Evolutionary conservation across 2,113 vertebrate genomes (phyloP).

Genomic region (Oryzias woworae): DNA sequence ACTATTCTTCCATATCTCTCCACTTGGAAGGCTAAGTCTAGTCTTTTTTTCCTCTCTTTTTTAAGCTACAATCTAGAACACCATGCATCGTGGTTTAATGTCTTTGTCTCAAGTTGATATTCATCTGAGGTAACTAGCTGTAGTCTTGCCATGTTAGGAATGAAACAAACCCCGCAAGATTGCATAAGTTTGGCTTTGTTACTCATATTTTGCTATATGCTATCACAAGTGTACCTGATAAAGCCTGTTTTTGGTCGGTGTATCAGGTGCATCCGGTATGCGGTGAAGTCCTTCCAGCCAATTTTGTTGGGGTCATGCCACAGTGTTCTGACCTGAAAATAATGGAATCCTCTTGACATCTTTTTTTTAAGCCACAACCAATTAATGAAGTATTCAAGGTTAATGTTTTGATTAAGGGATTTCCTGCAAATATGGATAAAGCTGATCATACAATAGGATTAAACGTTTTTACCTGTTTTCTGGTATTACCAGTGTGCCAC

Average conservation of each 20-base stretch:
- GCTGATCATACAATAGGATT: not conserved
- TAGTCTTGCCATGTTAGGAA: constrained; percentile 23
- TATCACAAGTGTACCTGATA: constrained; percentile 81
- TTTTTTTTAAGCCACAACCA: not conserved
- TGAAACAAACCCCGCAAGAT: constrained; percentile 9
- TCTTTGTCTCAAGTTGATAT: constrained; percentile 13
- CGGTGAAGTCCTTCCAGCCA: constrained; percentile 95
- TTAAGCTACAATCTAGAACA: constrained; percentile 2
- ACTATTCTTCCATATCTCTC: not conserved
- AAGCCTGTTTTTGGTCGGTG: constrained; percentile 95
- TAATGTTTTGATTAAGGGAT: not conserved
- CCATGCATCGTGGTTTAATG: constrained; percentile 8
- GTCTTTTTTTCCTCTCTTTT: too few relatives aligned
- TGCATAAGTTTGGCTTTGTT: constrained; percentile 8
- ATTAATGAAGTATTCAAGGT: not conserved
- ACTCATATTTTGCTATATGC: constrained; percentile 27
- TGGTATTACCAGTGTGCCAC: constrained; percentile 96
- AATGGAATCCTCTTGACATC: not conserved
- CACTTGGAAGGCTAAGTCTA: too few relatives aligned
- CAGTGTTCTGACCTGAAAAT: constrained; percentile 87
- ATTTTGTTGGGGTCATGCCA: constrained; percentile 97
- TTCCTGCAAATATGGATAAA: not conserved
- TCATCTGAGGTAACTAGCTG: not conserved
- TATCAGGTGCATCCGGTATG: constrained; percentile 94
- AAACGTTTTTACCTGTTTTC: constrained; percentile 82